A percentile compares a stretch with the other conserved stretches of the same genome.
Conservation (phyloP, 2,797 vertebrate genomes). For the Lepidocolaptes lacrymiger region DNA sequence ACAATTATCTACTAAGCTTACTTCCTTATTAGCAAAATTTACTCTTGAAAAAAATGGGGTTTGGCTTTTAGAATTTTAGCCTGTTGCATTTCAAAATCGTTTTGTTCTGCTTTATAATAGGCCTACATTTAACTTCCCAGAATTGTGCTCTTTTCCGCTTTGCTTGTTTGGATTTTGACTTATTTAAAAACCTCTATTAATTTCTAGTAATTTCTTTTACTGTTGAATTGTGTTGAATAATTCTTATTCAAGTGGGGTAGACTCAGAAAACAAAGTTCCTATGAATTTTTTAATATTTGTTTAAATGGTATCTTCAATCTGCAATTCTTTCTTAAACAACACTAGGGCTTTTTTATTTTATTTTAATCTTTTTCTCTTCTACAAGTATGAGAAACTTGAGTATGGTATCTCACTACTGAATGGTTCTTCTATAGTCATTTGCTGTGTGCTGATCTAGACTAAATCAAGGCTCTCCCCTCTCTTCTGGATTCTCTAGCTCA, state of each 20-base stretch:
- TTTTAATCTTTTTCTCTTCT: neutral
- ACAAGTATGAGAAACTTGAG: neutral
- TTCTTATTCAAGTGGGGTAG: neutral
- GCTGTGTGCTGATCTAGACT: neutral
- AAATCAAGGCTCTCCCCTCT: neutral
- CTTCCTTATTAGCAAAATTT: neutral
- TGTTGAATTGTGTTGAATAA: neutral
- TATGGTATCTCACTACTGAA: neutral
- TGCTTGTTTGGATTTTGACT: neutral
- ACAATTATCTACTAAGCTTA: neutral
- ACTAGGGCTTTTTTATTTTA: neutral
- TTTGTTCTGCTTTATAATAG: neutral
- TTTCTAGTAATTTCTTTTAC: neutral
- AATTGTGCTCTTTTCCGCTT: neutral
- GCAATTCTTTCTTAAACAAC: neutral
- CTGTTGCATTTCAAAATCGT: neutral
- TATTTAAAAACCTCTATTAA: neutral
- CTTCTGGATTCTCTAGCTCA: neutral
- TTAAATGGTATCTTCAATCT: neutral
- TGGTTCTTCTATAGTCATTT: neutral
- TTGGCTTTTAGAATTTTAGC: neutral
- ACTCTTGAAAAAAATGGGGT: neutral
- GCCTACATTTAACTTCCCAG: neutral
- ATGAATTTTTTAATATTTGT: neutral
- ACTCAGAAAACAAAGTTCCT: neutral